phyloP scores from a whole-genome alignment of 2,797 vertebrate genomes.

The Agapornis canus region DNA sequence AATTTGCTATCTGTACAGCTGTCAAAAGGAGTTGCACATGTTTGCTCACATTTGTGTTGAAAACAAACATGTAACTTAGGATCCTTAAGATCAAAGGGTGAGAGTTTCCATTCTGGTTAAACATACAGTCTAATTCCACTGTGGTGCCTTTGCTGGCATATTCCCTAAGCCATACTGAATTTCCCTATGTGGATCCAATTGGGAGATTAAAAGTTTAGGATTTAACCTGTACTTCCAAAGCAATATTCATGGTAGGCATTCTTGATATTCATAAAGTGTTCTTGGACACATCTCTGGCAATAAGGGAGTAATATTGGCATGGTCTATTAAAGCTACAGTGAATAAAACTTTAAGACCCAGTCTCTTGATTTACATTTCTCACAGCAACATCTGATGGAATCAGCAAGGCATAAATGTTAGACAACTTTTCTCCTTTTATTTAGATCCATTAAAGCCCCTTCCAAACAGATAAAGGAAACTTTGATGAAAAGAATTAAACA shows the following conservation, averaged over 20 bases:
- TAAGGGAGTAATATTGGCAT: not conserved
- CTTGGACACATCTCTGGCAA: not conserved
- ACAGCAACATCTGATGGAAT: not conserved
- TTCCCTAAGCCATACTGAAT: not conserved
- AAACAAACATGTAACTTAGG: not conserved
- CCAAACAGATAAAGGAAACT: not conserved
- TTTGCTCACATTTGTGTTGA: not conserved
- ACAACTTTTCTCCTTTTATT: not conserved
- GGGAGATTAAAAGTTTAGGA: not conserved
- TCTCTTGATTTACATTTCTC: constrained; percentile 31
- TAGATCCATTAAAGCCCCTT: not conserved
- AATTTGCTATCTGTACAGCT: not conserved
- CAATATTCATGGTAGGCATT: not conserved
- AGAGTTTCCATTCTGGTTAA: not conserved
- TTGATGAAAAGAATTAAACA: not conserved
- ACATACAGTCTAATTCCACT: fast-evolving
- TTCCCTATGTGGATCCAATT: not conserved
- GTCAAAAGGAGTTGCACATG: not conserved
- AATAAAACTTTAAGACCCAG: constrained; percentile 30
- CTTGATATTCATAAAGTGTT: constrained; percentile 15
- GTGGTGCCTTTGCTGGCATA: not conserved
- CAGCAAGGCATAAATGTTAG: not conserved
- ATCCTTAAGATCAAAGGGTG: not conserved
- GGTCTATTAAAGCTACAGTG: constrained; percentile 30
- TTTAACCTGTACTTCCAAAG: not conserved